Conservation (phyloP, 2,797 vertebrate genomes). For the Cichlasoma orientale region DNA sequence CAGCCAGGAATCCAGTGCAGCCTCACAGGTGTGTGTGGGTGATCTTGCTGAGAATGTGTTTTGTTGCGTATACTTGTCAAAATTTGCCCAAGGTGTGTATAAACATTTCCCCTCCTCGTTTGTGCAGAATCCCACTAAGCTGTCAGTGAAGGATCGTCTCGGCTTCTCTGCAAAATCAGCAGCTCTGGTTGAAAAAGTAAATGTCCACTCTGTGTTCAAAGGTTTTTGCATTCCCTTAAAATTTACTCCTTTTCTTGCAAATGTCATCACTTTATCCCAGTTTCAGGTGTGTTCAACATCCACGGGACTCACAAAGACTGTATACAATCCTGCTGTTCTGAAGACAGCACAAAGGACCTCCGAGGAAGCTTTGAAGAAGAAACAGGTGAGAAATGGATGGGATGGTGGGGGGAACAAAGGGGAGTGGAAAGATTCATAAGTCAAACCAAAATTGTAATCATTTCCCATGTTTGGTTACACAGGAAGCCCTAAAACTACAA, state of each 20-base stretch:
- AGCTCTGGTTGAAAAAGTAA: constrained; percentile 88
- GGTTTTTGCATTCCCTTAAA: background rate
- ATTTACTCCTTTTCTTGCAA: background rate
- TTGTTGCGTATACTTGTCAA: constrained; percentile 25
- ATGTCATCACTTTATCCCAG: background rate
- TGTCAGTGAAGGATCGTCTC: constrained; percentile 92
- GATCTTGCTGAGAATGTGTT: background rate
- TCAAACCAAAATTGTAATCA: background rate
- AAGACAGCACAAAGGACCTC: constrained; percentile 90
- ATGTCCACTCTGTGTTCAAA: background rate
- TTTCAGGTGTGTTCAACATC: constrained; percentile 94
- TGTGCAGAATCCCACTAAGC: constrained; percentile 87
- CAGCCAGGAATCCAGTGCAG: constrained; percentile 80
- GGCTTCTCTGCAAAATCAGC: constrained; percentile 89
- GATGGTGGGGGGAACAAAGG: no score
- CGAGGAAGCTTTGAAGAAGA: constrained; percentile 94
- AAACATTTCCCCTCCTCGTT: background rate
- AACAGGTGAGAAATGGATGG: constrained; percentile 81
- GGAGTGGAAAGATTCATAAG: background rate
- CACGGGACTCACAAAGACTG: constrained; percentile 95
- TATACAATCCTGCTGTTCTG: constrained; percentile 95
- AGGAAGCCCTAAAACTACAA: constrained; percentile 94
- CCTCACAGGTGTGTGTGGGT: constrained; percentile 83
- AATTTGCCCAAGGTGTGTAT: constrained; percentile 15
- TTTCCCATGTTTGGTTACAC: constrained; percentile 23